Conservation (phyloP, 2,113 vertebrate genomes). For the Cinclus cinclus region DNA sequence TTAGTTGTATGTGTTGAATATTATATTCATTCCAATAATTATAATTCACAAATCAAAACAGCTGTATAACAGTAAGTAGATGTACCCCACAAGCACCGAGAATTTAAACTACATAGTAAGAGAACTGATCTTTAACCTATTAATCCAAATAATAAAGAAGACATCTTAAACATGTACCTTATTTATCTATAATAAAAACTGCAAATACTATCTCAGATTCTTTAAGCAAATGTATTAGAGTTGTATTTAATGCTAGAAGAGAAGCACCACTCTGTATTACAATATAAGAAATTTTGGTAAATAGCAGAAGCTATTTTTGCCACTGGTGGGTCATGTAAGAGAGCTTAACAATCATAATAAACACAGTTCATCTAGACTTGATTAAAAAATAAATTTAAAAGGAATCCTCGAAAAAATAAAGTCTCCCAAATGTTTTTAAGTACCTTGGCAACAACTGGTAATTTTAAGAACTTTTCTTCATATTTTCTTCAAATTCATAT, state of each 20-base stretch:
- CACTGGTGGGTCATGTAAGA: neutral
- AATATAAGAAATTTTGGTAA: neutral
- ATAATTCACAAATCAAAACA: constrained; percentile 50
- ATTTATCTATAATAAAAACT: neutral
- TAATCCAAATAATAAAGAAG: neutral
- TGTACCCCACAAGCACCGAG: neutral
- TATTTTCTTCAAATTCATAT: neutral
- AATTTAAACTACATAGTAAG: neutral
- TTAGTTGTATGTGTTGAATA: neutral
- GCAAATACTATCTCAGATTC: neutral
- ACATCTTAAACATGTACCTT: neutral
- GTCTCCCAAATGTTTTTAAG: neutral
- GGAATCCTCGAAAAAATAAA: neutral
- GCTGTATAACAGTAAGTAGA: neutral
- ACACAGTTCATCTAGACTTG: neutral
- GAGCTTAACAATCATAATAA: neutral
- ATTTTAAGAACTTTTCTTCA: neutral
- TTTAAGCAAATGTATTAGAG: neutral
- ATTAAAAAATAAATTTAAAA: neutral
- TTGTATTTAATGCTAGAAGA: neutral
- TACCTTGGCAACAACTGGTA: neutral
- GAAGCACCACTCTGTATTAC: neutral
- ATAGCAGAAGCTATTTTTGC: neutral
- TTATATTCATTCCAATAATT: neutral
- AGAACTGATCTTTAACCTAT: neutral